These are phyloP conservation scores for Cyclopterus lumpus DNA, from an alignment of 2,797 vertebrate species.

Conservation along the genomic window DNA sequence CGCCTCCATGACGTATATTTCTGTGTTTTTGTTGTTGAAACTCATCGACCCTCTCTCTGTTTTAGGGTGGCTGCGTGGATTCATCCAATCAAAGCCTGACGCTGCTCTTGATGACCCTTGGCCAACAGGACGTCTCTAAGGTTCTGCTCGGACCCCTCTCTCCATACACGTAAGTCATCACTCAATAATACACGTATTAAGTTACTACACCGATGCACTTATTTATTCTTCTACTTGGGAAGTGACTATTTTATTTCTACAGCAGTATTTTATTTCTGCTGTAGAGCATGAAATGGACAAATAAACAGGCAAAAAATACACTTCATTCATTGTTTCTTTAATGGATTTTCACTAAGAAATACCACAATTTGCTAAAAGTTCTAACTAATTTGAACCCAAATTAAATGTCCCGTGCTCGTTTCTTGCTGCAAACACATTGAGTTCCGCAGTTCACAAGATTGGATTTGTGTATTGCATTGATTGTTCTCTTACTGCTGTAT, in stretches of 20 bases:
- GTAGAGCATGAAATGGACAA: slow-evolving; percentile 15
- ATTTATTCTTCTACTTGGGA: slow-evolving; percentile 69
- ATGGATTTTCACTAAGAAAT: neutral
- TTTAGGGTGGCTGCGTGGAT: slow-evolving; percentile 95
- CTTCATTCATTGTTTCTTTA: neutral
- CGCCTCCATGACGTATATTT: slow-evolving; percentile 41
- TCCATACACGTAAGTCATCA: slow-evolving; percentile 88
- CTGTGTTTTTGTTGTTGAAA: slow-evolving; percentile 53
- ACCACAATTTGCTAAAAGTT: neutral
- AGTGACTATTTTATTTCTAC: neutral
- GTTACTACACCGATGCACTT: slow-evolving; percentile 24
- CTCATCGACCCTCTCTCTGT: slow-evolving; percentile 45
- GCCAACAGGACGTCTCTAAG: slow-evolving; percentile 98
- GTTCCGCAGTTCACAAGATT: neutral
- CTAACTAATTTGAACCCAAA: neutral
- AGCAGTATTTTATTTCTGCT: too few species aligned
- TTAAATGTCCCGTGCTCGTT: neutral
- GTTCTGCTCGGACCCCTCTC: slow-evolving; percentile 93
- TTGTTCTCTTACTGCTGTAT: too few species aligned
- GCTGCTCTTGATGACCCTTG: slow-evolving; percentile 95
- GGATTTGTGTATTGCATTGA: too few species aligned
- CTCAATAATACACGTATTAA: slow-evolving; percentile 11
- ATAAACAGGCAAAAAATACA: slow-evolving; percentile 32
- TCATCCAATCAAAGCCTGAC: slow-evolving; percentile 96
- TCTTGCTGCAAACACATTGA: neutral